Evolutionary conservation across 23 tunicate species (phyloP), one percentile per base, ranked within the genome.

Genomic region (Trididemnum miniatum): DNA sequence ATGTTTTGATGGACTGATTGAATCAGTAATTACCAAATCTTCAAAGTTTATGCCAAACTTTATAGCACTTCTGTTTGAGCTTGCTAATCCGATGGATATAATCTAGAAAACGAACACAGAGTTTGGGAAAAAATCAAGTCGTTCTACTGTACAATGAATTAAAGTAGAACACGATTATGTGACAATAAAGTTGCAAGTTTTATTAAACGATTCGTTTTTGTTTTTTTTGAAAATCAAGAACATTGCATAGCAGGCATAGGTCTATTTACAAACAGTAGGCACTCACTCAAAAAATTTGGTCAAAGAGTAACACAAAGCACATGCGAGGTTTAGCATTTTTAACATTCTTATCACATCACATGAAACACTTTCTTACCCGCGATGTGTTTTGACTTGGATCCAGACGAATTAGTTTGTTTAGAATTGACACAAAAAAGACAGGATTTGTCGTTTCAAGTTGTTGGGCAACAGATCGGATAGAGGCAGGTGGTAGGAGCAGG

Each of bases 301-400:
- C n/a, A n/a, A n/a, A n/a, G n/a, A n/a, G n/a, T n/a, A n/a, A n/a
- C n/a, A n/a, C n/a, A n/a, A n/a, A n/a, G n/a, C n/a, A n/a, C n/a
- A n/a, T n/a, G n/a, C n/a, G n/a, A n/a, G n/a, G n/a, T n/a, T n/a
- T n/a, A n/a, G n/a, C n/a, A n/a, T n/a, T n/a, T n/a, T n/a, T n/a
- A n/a, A n/a, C n/a, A n/a, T n/a, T n/a, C n/a, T n/a, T n/a, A n/a
- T n/a, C n/a, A n/a, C n/a, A n/a, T n/a, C n/a, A n/a, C n/a, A n/a
- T n/a, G n/a, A n/a, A n/a, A n/a, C n/a, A n/a, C n/a, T 44, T 15
- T 44, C n/a, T 62, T 67, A 67, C 75, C 75, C 32, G 37, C 2
- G 75, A 67, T 22, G 75, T 67, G 25, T 67, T 67, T 67, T 67
- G 37, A 12, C 26, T 67, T 67, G 37, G 75, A 31, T 67, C 38